phyloP scores from a whole-genome alignment of 2,797 vertebrate genomes.

The Apogon talboti region DNA sequence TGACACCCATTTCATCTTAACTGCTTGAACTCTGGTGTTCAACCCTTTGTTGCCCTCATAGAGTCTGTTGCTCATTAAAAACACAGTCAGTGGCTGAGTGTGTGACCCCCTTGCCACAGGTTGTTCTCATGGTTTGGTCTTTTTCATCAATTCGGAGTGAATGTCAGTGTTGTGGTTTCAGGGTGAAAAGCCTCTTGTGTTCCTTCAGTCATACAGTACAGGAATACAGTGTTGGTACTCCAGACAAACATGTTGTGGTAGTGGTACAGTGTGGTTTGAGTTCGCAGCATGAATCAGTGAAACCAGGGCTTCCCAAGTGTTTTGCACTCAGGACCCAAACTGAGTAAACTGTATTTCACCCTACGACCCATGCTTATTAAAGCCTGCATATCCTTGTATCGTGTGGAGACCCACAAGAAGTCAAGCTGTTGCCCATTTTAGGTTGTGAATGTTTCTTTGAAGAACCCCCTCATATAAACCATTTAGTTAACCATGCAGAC shows the following conservation, averaged over 20 bases:
- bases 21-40: no score
- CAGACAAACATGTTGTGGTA: slow-evolving; percentile 24
- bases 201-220: slow-evolving; percentile 13
- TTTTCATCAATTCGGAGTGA: neutral
- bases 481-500: slow-evolving; percentile 41
- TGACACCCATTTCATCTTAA: no score
- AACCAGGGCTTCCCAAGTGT: slow-evolving; percentile 38
- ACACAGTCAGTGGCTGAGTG: no score
- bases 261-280: slow-evolving; percentile 44
- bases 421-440: slow-evolving; percentile 38
- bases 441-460: slow-evolving; percentile 40
- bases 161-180: slow-evolving; percentile 38
- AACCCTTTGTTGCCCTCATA: no score
- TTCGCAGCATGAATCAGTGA: slow-evolving; percentile 35
- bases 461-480: slow-evolving; percentile 48
- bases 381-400: slow-evolving; percentile 45
- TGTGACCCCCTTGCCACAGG: neutral
- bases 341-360: slow-evolving; percentile 54
- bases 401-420: slow-evolving; percentile 46
- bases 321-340: slow-evolving; percentile 39
- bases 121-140: neutral
- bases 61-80: no score
- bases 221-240: slow-evolving; percentile 28
- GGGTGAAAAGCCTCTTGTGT: slow-evolving; percentile 21
- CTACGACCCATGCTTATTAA: slow-evolving; percentile 57